Evolutionary conservation across 2,113 vertebrate species (phyloP).

Genomic region (Empidonax alnorum): DNA sequence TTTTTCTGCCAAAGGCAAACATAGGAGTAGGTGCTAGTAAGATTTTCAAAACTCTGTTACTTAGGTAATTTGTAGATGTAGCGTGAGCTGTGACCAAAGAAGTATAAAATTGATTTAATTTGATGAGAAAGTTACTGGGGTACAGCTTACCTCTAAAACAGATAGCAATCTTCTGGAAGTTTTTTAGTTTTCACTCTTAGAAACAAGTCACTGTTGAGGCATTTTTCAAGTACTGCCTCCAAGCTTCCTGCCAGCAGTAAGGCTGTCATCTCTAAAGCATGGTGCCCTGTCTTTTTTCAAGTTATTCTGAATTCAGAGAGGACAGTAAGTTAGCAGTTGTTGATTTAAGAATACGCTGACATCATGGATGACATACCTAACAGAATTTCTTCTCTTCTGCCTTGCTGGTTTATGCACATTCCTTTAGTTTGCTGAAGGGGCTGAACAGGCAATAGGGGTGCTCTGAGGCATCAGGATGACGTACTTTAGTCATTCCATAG

Average conservation of each 20-base stretch:
- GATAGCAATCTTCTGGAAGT: background rate
- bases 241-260: background rate
- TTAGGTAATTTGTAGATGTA: background rate
- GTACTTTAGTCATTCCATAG: background rate
- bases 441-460: background rate
- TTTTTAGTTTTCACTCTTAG: background rate
- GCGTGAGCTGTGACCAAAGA: background rate
- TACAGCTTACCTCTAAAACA: background rate
- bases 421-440: background rate
- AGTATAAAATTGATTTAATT: background rate
- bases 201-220: background rate
- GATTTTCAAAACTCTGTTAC: slow-evolving; percentile 10
- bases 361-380: background rate
- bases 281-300: background rate
- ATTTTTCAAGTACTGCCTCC: background rate
- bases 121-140: background rate
- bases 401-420: background rate
- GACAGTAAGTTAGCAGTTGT: background rate
- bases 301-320: background rate
- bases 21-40: slow-evolving; percentile 18
- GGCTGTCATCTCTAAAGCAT: background rate
- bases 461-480: background rate
- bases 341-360: background rate
- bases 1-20: slow-evolving; percentile 24
- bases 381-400: background rate